Evolutionary conservation across 2,113 vertebrate genomes (phyloP).

Genomic region (Pterocles burchelli): DNA sequence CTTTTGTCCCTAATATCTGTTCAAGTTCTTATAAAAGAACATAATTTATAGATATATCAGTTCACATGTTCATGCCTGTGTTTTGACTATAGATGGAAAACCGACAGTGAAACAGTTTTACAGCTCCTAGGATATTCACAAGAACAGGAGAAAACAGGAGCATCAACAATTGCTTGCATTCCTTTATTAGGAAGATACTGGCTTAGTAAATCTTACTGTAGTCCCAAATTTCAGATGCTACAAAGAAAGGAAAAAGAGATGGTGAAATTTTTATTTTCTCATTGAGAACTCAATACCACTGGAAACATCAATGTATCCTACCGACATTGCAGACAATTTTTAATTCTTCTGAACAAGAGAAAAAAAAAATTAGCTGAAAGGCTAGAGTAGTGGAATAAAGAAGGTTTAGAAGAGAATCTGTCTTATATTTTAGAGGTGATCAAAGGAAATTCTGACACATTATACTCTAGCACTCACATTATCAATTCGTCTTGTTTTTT

Average conservation of each 20-base stretch:
- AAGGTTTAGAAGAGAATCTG: background rate
- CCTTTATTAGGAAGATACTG: background rate
- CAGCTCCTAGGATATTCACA: background rate
- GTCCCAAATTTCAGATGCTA: background rate
- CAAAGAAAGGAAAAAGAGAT: background rate
- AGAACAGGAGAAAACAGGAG: background rate
- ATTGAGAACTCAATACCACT: background rate
- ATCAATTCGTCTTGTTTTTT: background rate
- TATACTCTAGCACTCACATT: background rate
- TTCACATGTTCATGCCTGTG: background rate
- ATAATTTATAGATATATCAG: background rate
- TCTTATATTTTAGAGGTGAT: background rate
- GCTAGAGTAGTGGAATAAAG: background rate
- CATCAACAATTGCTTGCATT: background rate
- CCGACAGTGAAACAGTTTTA: background rate
- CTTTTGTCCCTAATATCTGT: background rate
- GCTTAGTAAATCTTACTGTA: background rate
- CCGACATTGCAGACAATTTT: background rate
- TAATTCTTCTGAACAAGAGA: background rate
- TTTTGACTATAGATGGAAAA: background rate
- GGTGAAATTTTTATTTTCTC: background rate
- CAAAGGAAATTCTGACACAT: background rate
- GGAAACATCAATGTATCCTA: background rate
- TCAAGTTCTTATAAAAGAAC: background rate
- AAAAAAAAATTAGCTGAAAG: background rate